Percentiles rank a stretch among this genome's conserved stretches.
Conservation (phyloP, 2,888 invertebrate genomes). For the Philonicus albiceps region DNA sequence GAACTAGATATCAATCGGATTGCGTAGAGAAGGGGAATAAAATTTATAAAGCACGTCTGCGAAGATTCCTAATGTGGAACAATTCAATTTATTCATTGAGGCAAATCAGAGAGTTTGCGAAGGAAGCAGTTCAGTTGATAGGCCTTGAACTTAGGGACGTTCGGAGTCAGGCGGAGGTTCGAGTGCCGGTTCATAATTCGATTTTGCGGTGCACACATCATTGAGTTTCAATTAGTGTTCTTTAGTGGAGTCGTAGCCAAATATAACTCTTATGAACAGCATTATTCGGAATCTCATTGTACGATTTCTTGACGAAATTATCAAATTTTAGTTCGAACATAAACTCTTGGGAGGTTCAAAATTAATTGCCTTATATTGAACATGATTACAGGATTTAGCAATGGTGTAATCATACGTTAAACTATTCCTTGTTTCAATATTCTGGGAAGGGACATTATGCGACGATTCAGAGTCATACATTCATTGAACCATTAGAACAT, state of each 20-base stretch:
- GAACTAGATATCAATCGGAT: neutral
- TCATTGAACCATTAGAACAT: neutral
- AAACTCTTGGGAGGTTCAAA: neutral
- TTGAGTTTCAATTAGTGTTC: neutral
- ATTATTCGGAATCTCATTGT: neutral
- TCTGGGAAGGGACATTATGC: neutral
- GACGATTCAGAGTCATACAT: neutral
- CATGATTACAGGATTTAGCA: neutral
- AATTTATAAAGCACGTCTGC: neutral
- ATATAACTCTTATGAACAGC: neutral
- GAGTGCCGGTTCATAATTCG: neutral
- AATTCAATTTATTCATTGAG: constrained; percentile 18
- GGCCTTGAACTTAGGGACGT: constrained; percentile 29
- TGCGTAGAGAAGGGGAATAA: neutral
- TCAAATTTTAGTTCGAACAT: neutral
- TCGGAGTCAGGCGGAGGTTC: neutral
- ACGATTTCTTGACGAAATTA: neutral
- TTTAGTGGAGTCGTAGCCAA: neutral
- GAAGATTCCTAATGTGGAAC: constrained; percentile 12
- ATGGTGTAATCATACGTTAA: neutral
- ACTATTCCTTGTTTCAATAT: neutral
- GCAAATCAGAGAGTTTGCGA: neutral
- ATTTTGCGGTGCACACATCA: constrained; percentile 5
- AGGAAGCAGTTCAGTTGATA: neutral
- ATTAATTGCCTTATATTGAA: neutral